These are phyloP conservation scores for Apostichopus japonicus DNA, from an alignment of 35 echinoderm and acorn worm genomes.

Conservation along the genomic window DNA sequence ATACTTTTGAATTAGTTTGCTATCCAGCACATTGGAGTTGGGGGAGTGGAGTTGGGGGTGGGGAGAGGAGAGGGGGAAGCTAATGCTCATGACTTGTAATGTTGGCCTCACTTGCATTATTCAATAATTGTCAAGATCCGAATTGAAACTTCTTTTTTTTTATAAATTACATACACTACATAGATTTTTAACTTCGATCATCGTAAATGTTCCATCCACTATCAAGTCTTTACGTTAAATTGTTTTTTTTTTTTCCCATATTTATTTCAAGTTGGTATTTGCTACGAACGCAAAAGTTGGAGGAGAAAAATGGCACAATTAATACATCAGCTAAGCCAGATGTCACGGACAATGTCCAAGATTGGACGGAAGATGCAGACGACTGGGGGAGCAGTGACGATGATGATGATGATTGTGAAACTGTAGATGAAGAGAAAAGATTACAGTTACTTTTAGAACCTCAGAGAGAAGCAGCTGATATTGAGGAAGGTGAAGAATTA, in stretches of 20 bases:
- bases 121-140: no score
- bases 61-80: no score
- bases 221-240: no score
- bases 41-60: no score
- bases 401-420: not conserved
- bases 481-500: not conserved
- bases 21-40: no score
- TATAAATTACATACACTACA: no score
- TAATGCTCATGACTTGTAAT: no score
- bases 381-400: slow-evolving; percentile 24
- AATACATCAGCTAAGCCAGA: not conserved
- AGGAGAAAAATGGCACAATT: not conserved
- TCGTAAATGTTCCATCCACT: no score
- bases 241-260: not conserved
- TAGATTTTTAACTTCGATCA: no score
- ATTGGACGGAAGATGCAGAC: slow-evolving; percentile 40
- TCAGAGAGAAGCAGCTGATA: not conserved
- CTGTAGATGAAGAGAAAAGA: not conserved
- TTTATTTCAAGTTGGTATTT: not conserved
- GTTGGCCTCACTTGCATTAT: no score
- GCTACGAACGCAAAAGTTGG: slow-evolving; percentile 16
- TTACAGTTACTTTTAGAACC: not conserved
- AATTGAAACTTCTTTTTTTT: no score
- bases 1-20: no score
- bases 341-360: not conserved